Base-by-base conservation (phyloP, 2,888 invertebrate genomes). In the Calliopum simillimum region DNA sequence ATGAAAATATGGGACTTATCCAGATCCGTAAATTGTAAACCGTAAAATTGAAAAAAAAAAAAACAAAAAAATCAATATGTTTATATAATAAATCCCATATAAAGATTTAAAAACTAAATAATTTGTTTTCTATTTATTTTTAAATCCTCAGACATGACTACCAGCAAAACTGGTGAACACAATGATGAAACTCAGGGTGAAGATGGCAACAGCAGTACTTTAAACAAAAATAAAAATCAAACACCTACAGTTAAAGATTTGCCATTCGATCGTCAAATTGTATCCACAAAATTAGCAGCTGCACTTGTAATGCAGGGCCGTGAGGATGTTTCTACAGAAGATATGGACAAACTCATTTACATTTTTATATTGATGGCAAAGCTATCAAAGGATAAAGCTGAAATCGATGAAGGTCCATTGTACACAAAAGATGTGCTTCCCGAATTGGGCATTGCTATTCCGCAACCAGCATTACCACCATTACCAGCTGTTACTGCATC, bases 211-310 rank as follows among this genome's bases (percentile, higher is more conserved):
- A 49, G 33, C 33, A 33, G 33, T 8, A 33, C 8, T 33, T 33
- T 33, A 33, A 33, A 33, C 33, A 33, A 2, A 8, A 67, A 59
- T 11, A 33, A 33, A 6, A 33, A 33, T 33, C 49, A 47, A 19
- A 41, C 51, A 6, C 67, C 67, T n/a, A 59, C 46, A 59, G 87
- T 91, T 51, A 77, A 78, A 51, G 93, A 93, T 44, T 88, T 90
- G 1, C 84, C 84, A 3, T 91, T 94, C 70, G 94, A 95, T 81
- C 92, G 94, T 77, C 91, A 91, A 41, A 90, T 93, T 66, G 93
- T 95, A 75, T 94, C 95, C 1, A 90, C 91, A 77, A 94, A 94
- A 83, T 91, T 95, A 84, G 94, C 95, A 0, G 91, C 91, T 41
- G 93, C 93, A 1, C 87, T 96, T 51, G 88, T 94, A 12, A 90